Evolutionary conservation across 1,140 invertebrate genomes (phyloP), one percentile per base, ranked within the genome.

Genomic region (Achroia grisella): DNA sequence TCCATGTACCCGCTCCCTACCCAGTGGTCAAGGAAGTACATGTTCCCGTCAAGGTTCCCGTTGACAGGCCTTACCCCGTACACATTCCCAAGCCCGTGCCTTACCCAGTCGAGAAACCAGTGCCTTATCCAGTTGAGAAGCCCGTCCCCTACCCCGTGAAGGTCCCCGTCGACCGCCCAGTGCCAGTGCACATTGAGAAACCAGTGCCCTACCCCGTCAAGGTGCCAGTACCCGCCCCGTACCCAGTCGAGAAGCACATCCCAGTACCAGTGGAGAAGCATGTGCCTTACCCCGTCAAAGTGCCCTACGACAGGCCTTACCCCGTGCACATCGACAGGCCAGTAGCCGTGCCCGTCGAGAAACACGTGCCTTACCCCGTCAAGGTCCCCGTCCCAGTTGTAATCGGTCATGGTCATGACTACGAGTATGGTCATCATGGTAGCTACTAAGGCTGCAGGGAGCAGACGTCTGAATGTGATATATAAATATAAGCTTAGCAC

Each of bases 21-120:
- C 89, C 90, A 34, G 90, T 92, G 1, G 79, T 88, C 57, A 91
- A 91, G 56, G 87, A 89, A 68, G 80, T 92, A 10, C 91, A 81
- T 31, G 86, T 86, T 51, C 91, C 92, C 5, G 89, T 92, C 6
- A 91, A 90, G 80, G 91, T 93, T 29, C 89, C 86, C 55, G 91
- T 93, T 44, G 92, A 92, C 56, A 90, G 89, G 58, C 92, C 92
- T 2, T 92, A 92, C 76, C 91, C 91, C 29, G 92, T 93, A 51
- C 89, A 92, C 12, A 89, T 93, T 14, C 90, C 91, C 61, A 92
- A 91, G 52, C 89, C 87, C 17, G 80, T 89, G 29, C 90, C 88
- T 34, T 85, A 87, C 48, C 89, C 89, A 30, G 90, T 91, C 3
- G 89, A 91, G 62, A 89, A 92, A 47, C 91, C 91, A 39, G 88